A percentile compares a stretch with the other conserved stretches of the same genome.
Conservation (phyloP, 2,888 invertebrate genomes). For the Amiota minor region DNA sequence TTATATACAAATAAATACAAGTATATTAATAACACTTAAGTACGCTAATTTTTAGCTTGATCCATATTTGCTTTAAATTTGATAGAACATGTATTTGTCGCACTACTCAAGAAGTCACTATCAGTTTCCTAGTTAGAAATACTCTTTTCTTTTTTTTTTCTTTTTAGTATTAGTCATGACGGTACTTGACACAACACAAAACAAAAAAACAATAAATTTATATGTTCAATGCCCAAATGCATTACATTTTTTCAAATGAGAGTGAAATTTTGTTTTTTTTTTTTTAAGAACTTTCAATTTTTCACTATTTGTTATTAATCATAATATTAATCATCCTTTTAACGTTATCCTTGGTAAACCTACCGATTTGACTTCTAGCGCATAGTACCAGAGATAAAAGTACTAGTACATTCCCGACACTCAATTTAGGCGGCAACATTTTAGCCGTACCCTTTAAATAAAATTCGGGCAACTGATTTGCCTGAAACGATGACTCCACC, state of each 20-base stretch:
- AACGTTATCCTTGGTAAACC: conserved; percentile 45
- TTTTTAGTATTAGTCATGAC: too few relatives aligned
- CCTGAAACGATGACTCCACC: conserved; percentile 38
- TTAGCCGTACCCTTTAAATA: conserved; percentile 59
- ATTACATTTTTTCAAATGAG: conserved; percentile 3
- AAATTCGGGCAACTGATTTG: conserved; percentile 63
- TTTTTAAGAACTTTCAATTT: not conserved
- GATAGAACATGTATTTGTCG: not conserved
- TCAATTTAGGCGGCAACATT: conserved; percentile 60
- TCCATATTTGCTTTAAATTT: too few relatives aligned
- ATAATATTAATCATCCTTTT: conserved; percentile 28
- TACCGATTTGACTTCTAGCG: conserved; percentile 63
- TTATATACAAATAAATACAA: too few relatives aligned
- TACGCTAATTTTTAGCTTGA: too few relatives aligned
- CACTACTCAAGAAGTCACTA: not conserved
- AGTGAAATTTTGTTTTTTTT: not conserved
- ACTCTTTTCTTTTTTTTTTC: not conserved
- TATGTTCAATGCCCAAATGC: not conserved
- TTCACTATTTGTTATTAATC: not conserved
- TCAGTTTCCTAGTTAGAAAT: not conserved
- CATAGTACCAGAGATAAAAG: conserved; percentile 61
- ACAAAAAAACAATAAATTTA: too few relatives aligned
- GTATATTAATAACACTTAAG: too few relatives aligned
- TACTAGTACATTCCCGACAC: conserved; percentile 49
- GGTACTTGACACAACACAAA: too few relatives aligned